These are phyloP conservation scores for Drosophila murphyi DNA, from an alignment of 1,140 invertebrate species.

Conservation along the genomic window DNA sequence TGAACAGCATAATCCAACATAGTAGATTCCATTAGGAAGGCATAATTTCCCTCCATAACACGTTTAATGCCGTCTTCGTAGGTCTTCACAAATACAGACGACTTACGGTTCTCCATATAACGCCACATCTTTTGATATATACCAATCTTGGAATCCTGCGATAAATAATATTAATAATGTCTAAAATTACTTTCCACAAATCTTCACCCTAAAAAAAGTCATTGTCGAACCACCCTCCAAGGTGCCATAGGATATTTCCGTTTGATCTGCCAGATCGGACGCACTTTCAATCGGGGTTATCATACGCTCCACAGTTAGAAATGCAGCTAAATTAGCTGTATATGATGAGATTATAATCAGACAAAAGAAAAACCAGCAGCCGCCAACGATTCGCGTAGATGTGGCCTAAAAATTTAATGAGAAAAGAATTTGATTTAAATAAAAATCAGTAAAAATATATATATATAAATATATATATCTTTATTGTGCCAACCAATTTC, in stretches of 20 bases:
- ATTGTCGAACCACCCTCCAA: constrained; percentile 97
- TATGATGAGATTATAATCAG: constrained; percentile 99
- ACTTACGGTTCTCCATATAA: constrained; percentile 94
- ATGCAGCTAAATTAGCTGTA: constrained; percentile 98
- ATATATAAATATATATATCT: not conserved
- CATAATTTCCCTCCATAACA: constrained; percentile 96
- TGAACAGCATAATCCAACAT: constrained; percentile 98
- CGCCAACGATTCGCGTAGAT: constrained; percentile 96
- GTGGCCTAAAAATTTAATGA: constrained; percentile 88
- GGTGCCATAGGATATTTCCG: constrained; percentile 97
- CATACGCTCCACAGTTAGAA: constrained; percentile 98
- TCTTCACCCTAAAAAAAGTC: constrained; percentile 95
- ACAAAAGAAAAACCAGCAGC: constrained; percentile 99
- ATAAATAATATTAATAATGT: not conserved
- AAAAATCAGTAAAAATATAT: not conserved
- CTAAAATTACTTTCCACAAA: not conserved
- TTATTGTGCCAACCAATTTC: too few relatives aligned
- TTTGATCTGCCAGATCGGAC: constrained; percentile 97
- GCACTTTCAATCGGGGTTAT: constrained; percentile 98
- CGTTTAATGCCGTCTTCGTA: constrained; percentile 95
- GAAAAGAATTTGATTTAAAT: constrained; percentile 47
- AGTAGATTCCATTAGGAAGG: constrained; percentile 99
- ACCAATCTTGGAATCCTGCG: constrained; percentile 96
- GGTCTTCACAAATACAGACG: constrained; percentile 93
- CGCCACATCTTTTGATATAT: constrained; percentile 99